These are phyloP conservation scores for Centropus bengalensis DNA, from an alignment of 2,113 vertebrate genomes.

Conservation along the genomic window DNA sequence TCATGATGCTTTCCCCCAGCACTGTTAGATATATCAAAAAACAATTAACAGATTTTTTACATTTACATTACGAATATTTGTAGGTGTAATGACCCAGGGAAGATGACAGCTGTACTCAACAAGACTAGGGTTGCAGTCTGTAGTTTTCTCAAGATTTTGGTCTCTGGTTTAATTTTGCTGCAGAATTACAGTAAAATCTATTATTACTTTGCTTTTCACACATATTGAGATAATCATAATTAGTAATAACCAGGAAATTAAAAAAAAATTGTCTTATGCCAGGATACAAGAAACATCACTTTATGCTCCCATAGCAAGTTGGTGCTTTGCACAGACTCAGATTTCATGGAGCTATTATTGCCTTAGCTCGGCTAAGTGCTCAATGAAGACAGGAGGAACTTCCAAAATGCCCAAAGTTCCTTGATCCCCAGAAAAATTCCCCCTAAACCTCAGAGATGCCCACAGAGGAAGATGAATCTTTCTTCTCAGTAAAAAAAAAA, in stretches of 20 bases:
- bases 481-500: neutral
- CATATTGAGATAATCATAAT: neutral
- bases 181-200: neutral
- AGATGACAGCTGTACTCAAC: fast-evolving
- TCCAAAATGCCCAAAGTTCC: neutral
- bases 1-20: neutral
- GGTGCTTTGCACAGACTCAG: neutral
- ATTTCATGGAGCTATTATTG: neutral
- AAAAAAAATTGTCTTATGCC: neutral
- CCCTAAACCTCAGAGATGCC: neutral
- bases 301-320: neutral
- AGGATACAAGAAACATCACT: neutral
- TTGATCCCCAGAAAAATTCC: neutral
- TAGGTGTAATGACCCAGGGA: neutral
- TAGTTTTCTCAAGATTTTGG: neutral
- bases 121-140: neutral
- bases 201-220: neutral
- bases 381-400: neutral
- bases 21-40: neutral
- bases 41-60: neutral
- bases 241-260: neutral
- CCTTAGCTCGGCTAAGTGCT: neutral
- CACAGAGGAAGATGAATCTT: neutral
- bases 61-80: neutral
- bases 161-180: neutral